Conservation (phyloP, 2,113 vertebrate species). For the Etheostoma spectabile region DNA sequence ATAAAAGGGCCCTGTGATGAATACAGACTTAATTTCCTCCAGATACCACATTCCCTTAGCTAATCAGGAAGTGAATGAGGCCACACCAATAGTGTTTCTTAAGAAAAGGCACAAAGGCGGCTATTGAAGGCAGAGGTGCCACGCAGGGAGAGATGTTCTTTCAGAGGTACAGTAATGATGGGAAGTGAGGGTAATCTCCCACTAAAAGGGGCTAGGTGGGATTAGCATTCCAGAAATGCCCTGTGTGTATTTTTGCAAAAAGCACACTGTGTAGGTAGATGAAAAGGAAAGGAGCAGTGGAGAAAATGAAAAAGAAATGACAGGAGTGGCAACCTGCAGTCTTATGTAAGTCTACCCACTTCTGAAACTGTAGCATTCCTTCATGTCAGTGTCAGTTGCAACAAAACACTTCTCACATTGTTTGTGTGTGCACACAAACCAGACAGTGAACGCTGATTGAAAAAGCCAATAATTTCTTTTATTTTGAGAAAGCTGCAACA, state of each 20-base stretch:
- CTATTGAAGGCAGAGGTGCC: constrained; percentile 73
- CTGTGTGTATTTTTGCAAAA: constrained; percentile 60
- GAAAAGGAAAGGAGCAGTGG: constrained; percentile 15
- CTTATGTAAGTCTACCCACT: constrained; percentile 62
- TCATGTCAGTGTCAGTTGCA: constrained; percentile 37
- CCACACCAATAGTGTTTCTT: constrained; percentile 71
- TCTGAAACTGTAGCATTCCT: constrained; percentile 36
- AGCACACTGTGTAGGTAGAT: constrained; percentile 43
- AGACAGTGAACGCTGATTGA: neutral
- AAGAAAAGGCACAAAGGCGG: constrained; percentile 74
- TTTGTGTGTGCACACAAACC: neutral
- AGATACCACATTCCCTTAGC: constrained; percentile 54
- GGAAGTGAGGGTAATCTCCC: constrained; percentile 57
- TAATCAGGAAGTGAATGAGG: constrained; percentile 69
- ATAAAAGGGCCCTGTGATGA: constrained; percentile 5
- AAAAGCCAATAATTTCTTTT: neutral
- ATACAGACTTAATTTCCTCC: constrained; percentile 52
- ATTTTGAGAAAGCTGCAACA: neutral
- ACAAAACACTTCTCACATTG: neutral
- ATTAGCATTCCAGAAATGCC: constrained; percentile 46
- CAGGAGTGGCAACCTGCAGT: constrained; percentile 44
- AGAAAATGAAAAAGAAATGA: constrained; percentile 22
- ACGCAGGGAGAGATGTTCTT: constrained; percentile 54
- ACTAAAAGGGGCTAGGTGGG: constrained; percentile 31
- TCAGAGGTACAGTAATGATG: constrained; percentile 55